Base-by-base conservation (phyloP, 2,113 vertebrate genomes). In the Aldabrachelys gigantea region DNA sequence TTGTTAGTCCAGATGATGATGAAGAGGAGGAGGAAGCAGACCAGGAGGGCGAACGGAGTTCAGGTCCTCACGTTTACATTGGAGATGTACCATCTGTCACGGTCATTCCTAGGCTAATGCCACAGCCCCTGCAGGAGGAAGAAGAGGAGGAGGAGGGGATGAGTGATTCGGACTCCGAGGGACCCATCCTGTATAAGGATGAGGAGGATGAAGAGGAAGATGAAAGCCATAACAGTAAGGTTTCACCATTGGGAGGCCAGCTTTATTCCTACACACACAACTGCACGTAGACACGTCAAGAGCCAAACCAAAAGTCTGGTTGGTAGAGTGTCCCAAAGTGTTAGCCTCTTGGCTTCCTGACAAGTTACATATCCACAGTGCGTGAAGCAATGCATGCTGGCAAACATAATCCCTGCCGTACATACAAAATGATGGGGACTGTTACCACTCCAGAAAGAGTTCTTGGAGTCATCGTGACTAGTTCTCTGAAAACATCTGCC, bases 161-260 rank as follows among this genome's bases (percentile, higher is more conserved):
- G 53, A 99, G 99, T 1, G 99, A 99, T 95, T 99, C 99, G 4
- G 99, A 99, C 97, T 99, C 99, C 0, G 99, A 99, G 29, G 99
- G 99, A 13, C 99, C 99, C 5, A 98, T 99, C 93, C 98, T 98
- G 16, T 99, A 99, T 95, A 99, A 98, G 98, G 99, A 99, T 0
- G 99, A 99, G 2, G 99, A 99, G 0, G 99, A 99, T n/a, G 99
- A 99, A 52, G 99, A 99, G 59, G 99, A 99, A 82, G 99, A 99
- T 78, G 99, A 99, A 88, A 98, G 97, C 96, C 98, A 96, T 88
- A 97, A 98, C 80, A 98, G 98, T 99, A 98, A 98, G 98, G 82
- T 85, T 86, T 84, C 93, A 88, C 84, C 88, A n/a, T 6, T 87
- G 87, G 88, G 44, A 50, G 94, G 62, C 49, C 91, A 65, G 17